Evolutionary conservation across 2,113 vertebrate genomes (phyloP).

Genomic region (Eclectus roratus): DNA sequence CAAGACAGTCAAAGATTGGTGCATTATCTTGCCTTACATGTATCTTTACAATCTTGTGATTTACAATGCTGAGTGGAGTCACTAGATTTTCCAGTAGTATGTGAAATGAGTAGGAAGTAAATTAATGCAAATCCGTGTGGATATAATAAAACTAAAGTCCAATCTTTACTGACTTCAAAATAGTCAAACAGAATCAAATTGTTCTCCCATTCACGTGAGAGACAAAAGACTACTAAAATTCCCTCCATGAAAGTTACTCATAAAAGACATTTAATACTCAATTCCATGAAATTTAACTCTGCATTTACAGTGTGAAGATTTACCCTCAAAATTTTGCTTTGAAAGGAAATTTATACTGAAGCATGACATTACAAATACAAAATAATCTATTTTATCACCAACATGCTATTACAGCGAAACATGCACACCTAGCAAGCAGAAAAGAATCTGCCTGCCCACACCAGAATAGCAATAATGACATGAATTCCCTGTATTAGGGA

Average conservation of each 20-base stretch:
- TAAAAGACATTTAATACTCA: neutral
- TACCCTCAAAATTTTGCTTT: neutral
- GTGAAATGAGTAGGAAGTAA: neutral
- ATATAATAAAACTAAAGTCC: neutral
- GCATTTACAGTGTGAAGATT: neutral
- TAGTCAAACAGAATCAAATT: neutral
- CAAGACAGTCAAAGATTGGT: neutral
- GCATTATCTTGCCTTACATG: neutral
- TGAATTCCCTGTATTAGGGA: neutral
- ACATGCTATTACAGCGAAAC: neutral
- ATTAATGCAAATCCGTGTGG: neutral
- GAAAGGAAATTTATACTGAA: neutral
- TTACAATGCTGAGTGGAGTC: neutral
- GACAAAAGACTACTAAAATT: neutral
- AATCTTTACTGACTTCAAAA: neutral
- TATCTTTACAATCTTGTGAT: neutral
- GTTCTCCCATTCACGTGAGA: neutral
- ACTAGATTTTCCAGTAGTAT: neutral
- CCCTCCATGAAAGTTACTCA: neutral
- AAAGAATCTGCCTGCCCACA: neutral
- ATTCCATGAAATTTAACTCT: neutral
- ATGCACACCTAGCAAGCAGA: neutral
- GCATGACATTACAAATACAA: neutral
- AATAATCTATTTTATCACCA: neutral
- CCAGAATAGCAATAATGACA: neutral